phyloP scores from a whole-genome alignment of 2,888 invertebrate genomes.

The Galerucella pusilla region DNA sequence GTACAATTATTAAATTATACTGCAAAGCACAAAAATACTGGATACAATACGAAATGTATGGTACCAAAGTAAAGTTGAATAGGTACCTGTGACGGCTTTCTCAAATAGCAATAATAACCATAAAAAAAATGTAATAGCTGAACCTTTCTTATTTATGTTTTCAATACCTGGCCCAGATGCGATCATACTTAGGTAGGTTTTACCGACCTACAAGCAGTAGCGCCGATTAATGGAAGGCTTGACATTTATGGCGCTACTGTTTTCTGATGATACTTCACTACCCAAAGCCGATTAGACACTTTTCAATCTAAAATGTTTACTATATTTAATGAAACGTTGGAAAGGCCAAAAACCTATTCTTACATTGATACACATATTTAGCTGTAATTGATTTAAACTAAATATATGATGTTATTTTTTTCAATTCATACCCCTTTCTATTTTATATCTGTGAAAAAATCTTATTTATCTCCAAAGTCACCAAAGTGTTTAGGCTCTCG shows the following conservation, averaged over 20 bases:
- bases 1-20: background rate
- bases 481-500: no score
- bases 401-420: no score
- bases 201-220: background rate
- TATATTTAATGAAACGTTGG: no score
- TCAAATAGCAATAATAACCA: background rate
- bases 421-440: no score
- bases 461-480: no score
- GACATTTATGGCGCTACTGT: background rate
- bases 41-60: background rate
- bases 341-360: no score
- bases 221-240: background rate
- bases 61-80: background rate
- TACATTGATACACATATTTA: no score
- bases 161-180: conserved; percentile 20
- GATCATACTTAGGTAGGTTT: conserved; percentile 15
- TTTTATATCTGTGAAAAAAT: no score
- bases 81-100: background rate
- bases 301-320: no score
- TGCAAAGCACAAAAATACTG: background rate
- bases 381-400: no score
- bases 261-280: no score
- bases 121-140: conserved; percentile 11
- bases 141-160: conserved; percentile 14
- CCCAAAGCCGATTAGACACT: no score